Evolutionary conservation across 2,888 invertebrate genomes (phyloP).

Genomic region (Heteropelma amictum): DNA sequence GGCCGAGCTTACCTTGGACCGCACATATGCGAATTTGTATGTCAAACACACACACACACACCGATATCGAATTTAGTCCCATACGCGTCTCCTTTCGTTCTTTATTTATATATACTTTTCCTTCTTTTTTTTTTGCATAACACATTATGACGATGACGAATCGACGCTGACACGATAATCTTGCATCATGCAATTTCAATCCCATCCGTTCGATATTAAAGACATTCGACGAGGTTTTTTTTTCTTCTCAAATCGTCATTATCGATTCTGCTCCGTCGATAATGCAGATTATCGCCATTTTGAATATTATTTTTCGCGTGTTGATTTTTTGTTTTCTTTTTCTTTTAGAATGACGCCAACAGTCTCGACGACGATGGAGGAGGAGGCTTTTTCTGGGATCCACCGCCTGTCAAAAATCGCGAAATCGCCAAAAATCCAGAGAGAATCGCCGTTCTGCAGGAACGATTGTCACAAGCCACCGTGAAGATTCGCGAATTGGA

Average conservation of each 20-base stretch:
- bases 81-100: conserved; percentile 13
- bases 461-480: conserved; percentile 74
- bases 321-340: background rate
- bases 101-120: too few species aligned
- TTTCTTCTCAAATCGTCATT: background rate
- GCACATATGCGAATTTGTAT: conserved; percentile 1
- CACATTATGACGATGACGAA: conserved; percentile 42
- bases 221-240: background rate
- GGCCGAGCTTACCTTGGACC: conserved; percentile 54
- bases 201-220: too few species aligned
- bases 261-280: background rate
- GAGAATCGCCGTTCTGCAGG: conserved; percentile 68
- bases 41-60: background rate
- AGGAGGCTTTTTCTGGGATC: conserved; percentile 74
- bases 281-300: too few species aligned
- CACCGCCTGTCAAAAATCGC: conserved; percentile 65
- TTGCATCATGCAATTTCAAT: too few species aligned
- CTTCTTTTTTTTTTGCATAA: conserved; percentile 44
- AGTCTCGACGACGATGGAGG: conserved; percentile 65
- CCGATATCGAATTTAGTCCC: too few species aligned
- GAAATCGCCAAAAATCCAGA: conserved; percentile 64
- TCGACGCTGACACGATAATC: background rate
- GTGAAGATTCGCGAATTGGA: conserved; percentile 73
- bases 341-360: conserved; percentile 62
- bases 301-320: background rate